These are phyloP conservation scores for Cactoblastis cactorum DNA, from an alignment of 2,888 invertebrate species.

Conservation along the genomic window DNA sequence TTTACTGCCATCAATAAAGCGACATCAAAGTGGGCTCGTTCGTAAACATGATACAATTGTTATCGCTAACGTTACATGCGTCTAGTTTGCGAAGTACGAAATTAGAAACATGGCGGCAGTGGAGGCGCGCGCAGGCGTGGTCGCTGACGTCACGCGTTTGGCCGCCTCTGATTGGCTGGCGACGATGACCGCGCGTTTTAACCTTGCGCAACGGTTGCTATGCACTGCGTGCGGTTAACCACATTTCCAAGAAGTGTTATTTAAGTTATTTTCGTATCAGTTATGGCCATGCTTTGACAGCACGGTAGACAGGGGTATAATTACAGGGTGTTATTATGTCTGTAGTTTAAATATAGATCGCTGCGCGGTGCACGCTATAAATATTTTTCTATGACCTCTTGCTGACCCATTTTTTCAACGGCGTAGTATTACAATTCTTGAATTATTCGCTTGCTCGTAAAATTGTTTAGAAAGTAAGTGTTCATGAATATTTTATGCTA, in stretches of 20 bases:
- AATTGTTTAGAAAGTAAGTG: slow-evolving; percentile 2
- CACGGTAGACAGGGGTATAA: slow-evolving; percentile 10
- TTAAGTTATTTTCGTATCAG: slow-evolving; percentile 52
- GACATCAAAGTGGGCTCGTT: slow-evolving; percentile 22
- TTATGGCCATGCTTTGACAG: slow-evolving; percentile 22
- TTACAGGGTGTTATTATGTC: slow-evolving; percentile 9
- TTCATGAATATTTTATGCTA: too few species aligned
- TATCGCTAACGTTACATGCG: slow-evolving; percentile 32
- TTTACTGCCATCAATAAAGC: slow-evolving; percentile 27
- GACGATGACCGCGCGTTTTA: slow-evolving; percentile 53
- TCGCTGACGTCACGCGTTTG: slow-evolving; percentile 65
- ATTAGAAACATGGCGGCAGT: slow-evolving; percentile 59
- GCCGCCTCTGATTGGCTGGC: slow-evolving; percentile 52
- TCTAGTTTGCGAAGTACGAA: slow-evolving; percentile 41
- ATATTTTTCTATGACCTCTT: neutral
- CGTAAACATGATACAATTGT: slow-evolving; percentile 38
- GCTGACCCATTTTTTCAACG: slow-evolving; percentile 1
- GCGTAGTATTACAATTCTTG: neutral
- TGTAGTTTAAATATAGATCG: slow-evolving; percentile 8
- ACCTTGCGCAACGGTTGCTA: slow-evolving; percentile 76
- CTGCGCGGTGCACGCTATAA: neutral
- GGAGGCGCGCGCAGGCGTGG: slow-evolving; percentile 79
- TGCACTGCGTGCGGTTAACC: slow-evolving; percentile 50
- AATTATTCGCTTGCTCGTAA: neutral
- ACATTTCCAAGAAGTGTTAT: slow-evolving; percentile 53